Conservation (phyloP, 1,140 invertebrate species). For the Aphaenogaster rudis region DNA sequence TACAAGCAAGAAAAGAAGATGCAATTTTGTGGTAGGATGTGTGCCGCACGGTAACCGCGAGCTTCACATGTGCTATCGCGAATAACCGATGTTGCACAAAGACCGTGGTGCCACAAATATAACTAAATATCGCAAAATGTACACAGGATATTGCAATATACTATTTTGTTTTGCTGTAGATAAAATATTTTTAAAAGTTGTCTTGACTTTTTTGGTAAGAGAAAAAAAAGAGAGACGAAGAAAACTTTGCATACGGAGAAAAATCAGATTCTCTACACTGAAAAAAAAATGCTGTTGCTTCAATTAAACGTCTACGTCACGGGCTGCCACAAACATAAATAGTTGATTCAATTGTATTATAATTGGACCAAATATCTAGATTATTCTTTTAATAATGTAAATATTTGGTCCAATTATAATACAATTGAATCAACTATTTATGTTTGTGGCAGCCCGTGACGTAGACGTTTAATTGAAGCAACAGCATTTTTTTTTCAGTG, state of each 20-base stretch:
- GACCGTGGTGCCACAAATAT: not conserved
- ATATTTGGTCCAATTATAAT: too few relatives aligned
- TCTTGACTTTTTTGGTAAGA: not conserved
- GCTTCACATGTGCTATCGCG: constrained; percentile 34
- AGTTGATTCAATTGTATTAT: too few relatives aligned
- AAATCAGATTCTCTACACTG: not conserved
- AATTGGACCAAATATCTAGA: too few relatives aligned
- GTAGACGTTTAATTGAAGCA: too few relatives aligned
- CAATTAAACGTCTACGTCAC: too few relatives aligned
- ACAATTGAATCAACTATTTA: too few relatives aligned
- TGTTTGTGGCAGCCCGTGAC: too few relatives aligned
- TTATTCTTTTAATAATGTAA: too few relatives aligned
- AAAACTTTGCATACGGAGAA: not conserved
- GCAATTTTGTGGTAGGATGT: constrained; percentile 55
- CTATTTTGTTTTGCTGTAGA: not conserved
- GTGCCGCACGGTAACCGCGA: constrained; percentile 38
- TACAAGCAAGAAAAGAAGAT: constrained; percentile 41
- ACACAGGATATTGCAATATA: not conserved
- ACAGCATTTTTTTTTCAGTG: too few relatives aligned
- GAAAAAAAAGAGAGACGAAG: not conserved
- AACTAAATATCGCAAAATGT: constrained; percentile 47
- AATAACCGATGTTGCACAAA: constrained; percentile 39
- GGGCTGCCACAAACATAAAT: too few relatives aligned
- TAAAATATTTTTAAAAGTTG: not conserved
- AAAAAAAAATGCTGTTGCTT: too few relatives aligned